Evolutionary conservation across 2,113 vertebrate genomes (phyloP).

Genomic region (Dendrocopos noguchii): DNA sequence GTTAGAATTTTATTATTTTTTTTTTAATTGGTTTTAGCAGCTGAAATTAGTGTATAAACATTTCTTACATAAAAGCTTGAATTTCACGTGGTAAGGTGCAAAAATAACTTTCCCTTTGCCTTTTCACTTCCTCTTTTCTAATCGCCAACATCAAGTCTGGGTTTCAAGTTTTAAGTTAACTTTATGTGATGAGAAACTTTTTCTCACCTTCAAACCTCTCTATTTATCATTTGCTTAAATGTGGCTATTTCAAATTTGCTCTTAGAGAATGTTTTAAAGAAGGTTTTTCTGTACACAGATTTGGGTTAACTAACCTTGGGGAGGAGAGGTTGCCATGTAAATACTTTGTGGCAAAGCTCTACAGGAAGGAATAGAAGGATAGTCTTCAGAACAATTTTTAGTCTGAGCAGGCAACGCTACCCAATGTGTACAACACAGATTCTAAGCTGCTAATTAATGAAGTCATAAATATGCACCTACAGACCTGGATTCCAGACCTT

Average conservation of each 20-base stretch:
- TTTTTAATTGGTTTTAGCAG: background rate
- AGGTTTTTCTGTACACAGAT: background rate
- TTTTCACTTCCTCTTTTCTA: constrained; percentile 1
- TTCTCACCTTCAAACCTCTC: background rate
- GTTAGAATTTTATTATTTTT: background rate
- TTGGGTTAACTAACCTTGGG: background rate
- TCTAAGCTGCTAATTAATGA: background rate
- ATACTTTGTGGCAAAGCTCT: background rate
- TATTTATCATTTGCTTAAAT: background rate
- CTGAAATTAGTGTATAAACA: background rate
- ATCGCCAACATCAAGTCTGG: background rate
- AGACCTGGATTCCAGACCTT: background rate
- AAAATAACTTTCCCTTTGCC: background rate
- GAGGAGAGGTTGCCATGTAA: background rate
- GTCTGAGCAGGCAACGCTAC: background rate
- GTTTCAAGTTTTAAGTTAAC: background rate
- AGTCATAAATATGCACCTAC: background rate
- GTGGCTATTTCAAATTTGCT: background rate
- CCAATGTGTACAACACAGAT: background rate
- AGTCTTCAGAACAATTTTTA: background rate
- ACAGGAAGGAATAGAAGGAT: background rate
- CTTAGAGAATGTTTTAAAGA: background rate
- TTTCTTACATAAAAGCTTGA: background rate
- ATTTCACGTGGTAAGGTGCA: background rate
- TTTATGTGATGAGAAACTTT: background rate